These are phyloP conservation scores for Elachura formosa DNA, from an alignment of 2,113 vertebrate species.

Conservation along the genomic window DNA sequence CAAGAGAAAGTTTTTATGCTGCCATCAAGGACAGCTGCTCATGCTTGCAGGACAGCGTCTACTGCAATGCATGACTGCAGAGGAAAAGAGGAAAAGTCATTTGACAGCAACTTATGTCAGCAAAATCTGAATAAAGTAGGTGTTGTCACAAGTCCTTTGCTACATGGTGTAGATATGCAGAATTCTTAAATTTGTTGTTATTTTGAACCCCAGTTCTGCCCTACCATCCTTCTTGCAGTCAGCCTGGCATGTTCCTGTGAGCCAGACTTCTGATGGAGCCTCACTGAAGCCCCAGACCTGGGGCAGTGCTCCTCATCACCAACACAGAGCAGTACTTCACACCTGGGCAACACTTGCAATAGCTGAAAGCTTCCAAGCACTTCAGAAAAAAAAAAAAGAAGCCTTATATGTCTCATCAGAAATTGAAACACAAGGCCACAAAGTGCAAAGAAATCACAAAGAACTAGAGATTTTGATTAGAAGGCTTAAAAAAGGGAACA, in stretches of 20 bases:
- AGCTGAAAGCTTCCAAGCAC: not conserved
- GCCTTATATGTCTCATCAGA: not conserved
- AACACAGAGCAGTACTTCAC: not conserved
- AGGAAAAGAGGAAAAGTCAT: not conserved
- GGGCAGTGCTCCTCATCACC: not conserved
- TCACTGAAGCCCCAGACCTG: not conserved
- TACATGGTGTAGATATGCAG: not conserved
- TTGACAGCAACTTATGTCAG: not conserved
- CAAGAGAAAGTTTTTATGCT: not conserved
- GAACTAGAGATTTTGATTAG: not conserved
- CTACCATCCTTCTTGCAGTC: not conserved
- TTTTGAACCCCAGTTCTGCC: not conserved
- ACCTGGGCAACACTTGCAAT: not conserved
- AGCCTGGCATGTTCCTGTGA: not conserved
- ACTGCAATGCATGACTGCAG: fast-evolving
- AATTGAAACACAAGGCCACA: not conserved
- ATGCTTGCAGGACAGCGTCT: not conserved
- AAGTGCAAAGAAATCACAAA: not conserved
- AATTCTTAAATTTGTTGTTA: not conserved
- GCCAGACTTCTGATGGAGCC: not conserved
- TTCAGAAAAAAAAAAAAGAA: not conserved
- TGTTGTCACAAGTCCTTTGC: not conserved
- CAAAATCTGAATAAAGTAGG: not conserved
- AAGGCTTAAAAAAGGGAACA: not conserved
- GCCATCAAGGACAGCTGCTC: not conserved